Evolutionary conservation across 2,113 vertebrate genomes (phyloP), one percentile per base, ranked within the genome.

Genomic region (Lophotis ruficrista): DNA sequence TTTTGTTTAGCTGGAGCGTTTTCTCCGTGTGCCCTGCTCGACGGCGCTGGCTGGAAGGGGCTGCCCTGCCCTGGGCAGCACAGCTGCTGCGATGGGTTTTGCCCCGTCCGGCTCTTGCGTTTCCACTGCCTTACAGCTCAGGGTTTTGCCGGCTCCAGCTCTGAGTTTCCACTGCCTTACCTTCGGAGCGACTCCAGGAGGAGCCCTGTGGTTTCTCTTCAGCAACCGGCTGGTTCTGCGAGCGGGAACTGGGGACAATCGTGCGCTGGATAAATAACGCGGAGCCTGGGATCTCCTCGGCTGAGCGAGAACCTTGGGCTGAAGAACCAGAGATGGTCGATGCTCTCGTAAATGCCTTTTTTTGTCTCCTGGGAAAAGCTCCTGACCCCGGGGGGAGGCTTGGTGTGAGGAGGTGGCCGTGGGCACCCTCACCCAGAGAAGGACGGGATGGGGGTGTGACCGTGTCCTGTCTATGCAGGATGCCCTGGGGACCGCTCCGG

Each of bases 241-340:
- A 4, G 41, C 23, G 21, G 2, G 9, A 10, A 54, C 77, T 35
- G 64, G 83, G 18, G 33, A 1, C 13, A 1, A 4, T 3, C 31
- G 1, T 4, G 0, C 1, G 0, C 33, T 11, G 4, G 30, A n/a
- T 10, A 30, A 23, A 33, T 6, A 14, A 8, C 28, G 1, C 20
- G 21, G 1, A 14, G 56, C 48, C 20, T 16, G 31, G 2, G 10
- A 8, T 12, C 25, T 27, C 41, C 43, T 18, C 2, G 5, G 61
- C 68, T 12, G 2, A 33, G 73, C 54, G 2, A 20, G 24, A 24
- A 2, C 1, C 1, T 7, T 4, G 41, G 30, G 14, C 5, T 11
- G 21, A 38, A 6, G 45, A 12, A 7, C 24, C 53, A 4, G 43
- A 12, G 57, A 3, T 25, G 8, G 30, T 1, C 4, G 60, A 16